These are phyloP conservation scores for Notarius lentiginosus DNA, from an alignment of 2,113 vertebrate genomes.

Conservation along the genomic window DNA sequence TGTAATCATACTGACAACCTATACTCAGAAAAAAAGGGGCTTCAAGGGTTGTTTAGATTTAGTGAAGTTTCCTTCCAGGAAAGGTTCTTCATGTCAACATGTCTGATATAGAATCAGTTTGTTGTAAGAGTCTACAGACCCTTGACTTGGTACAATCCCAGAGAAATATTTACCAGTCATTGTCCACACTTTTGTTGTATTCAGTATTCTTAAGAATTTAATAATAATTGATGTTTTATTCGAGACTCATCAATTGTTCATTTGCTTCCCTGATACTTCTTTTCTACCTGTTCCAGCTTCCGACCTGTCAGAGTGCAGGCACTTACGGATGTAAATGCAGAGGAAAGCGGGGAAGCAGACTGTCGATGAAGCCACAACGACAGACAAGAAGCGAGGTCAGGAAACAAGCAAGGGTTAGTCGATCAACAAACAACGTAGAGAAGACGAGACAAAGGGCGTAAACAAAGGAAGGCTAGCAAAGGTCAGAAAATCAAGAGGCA, in stretches of 20 bases:
- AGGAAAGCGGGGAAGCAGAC: no score
- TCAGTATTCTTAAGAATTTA: background rate
- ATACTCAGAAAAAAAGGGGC: no score
- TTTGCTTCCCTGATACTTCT: background rate
- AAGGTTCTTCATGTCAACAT: background rate
- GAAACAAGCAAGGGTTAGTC: no score
- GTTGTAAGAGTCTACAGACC: background rate
- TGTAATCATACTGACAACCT: background rate
- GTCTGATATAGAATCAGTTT: background rate
- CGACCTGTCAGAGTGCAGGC: no score
- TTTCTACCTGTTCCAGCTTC: background rate
- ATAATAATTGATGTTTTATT: background rate
- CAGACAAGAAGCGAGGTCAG: no score
- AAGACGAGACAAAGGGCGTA: no score
- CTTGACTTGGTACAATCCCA: background rate
- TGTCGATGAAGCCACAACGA: no score
- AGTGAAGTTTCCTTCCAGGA: background rate
- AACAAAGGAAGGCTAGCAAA: no score
- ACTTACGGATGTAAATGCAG: no score
- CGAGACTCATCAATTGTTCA: background rate
- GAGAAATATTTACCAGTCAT: background rate
- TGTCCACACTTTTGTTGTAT: background rate
- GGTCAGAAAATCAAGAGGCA: no score
- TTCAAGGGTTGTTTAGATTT: background rate
- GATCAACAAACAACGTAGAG: no score